Conservation (phyloP, 2,888 invertebrate species). For the Philhelius pedissequus region DNA sequence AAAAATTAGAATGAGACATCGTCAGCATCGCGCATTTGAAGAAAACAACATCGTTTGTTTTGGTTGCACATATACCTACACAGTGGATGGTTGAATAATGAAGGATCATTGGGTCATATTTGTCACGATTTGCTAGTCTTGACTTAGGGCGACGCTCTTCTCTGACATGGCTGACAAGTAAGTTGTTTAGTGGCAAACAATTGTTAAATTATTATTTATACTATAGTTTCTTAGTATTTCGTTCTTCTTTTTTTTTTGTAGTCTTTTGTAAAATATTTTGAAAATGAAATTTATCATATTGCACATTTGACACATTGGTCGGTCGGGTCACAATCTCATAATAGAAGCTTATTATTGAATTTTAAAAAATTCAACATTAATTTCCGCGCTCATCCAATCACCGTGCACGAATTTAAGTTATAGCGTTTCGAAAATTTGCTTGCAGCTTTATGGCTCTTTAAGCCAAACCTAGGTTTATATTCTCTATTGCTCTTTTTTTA, state of each 20-base stretch:
- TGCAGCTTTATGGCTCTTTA: no score
- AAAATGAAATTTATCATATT: not conserved
- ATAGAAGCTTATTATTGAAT: no score
- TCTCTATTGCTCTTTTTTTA: no score
- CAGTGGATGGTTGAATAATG: slow-evolving; percentile 42
- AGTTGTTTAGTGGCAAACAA: slow-evolving; percentile 30
- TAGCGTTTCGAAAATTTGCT: no score
- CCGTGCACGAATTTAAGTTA: no score
- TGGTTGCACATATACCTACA: not conserved
- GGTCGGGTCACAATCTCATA: not conserved
- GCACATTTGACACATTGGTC: not conserved
- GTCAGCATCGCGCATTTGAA: slow-evolving; percentile 55
- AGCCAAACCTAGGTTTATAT: no score
- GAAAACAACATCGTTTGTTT: slow-evolving; percentile 57
- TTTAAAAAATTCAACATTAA: no score
- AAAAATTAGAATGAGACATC: slow-evolving; percentile 32
- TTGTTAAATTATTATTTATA: slow-evolving; percentile 2
- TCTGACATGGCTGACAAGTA: slow-evolving; percentile 48
- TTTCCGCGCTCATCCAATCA: no score
- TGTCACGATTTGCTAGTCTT: slow-evolving; percentile 63
- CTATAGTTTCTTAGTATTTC: not conserved
- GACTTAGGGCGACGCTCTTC: slow-evolving; percentile 54
- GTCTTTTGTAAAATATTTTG: not conserved
- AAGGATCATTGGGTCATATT: slow-evolving; percentile 66
- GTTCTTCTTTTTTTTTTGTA: not conserved